Percentiles rank a stretch among this genome's conserved stretches.
Evolutionary conservation across 2,797 vertebrate genomes (phyloP).

Genomic region (Enteromius viviparus): DNA sequence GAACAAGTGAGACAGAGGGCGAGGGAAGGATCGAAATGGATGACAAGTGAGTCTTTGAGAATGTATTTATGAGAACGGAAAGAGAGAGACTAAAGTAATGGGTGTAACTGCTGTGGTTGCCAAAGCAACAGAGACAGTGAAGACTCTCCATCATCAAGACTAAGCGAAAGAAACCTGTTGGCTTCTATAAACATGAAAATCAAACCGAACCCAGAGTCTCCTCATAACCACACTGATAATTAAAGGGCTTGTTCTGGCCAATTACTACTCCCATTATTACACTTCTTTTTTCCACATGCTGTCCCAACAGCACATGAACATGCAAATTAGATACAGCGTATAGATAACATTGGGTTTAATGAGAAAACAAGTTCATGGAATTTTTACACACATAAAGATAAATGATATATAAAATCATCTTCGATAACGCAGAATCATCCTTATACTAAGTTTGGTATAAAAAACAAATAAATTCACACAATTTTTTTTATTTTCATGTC

Average conservation of each 20-base stretch:
- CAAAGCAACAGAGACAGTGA: slow-evolving; percentile 34
- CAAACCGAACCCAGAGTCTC: slow-evolving; percentile 6
- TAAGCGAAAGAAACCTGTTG: slow-evolving; percentile 46
- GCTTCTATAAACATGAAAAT: slow-evolving; percentile 4
- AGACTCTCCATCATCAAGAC: slow-evolving; percentile 6
- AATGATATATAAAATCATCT: not conserved
- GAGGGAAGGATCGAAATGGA: slow-evolving; percentile 3
- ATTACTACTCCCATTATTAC: not conserved
- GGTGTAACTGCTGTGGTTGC: slow-evolving; percentile 19
- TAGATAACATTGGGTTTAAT: not conserved
- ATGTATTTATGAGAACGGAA: slow-evolving; percentile 5
- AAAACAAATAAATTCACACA: no score
- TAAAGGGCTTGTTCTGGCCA: not conserved
- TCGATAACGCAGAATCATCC: not conserved
- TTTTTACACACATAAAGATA: not conserved
- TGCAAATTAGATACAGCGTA: not conserved
- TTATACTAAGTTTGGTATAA: not conserved
- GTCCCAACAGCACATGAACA: not conserved
- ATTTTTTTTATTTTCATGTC: no score
- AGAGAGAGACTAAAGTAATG: slow-evolving; percentile 11
- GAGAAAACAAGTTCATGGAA: not conserved
- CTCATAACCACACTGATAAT: not conserved
- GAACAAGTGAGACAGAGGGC: slow-evolving; percentile 26
- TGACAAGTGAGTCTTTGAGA: slow-evolving; percentile 63
- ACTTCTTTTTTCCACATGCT: not conserved